phyloP scores from a whole-genome alignment of 2,113 vertebrate genomes.

The Athene cunicularia region DNA sequence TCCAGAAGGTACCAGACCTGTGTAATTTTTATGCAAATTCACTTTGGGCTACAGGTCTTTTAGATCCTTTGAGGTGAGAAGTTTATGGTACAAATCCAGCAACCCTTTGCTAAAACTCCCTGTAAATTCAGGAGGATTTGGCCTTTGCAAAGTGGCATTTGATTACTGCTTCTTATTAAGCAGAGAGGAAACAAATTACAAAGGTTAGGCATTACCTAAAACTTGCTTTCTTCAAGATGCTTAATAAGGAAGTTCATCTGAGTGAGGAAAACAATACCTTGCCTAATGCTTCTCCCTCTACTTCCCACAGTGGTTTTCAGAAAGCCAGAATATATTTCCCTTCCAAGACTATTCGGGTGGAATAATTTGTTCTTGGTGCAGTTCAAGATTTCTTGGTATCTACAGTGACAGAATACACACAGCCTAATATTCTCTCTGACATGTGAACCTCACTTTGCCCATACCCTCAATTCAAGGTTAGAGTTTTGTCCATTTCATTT shows the following conservation, averaged over 20 bases:
- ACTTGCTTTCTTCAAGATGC: neutral
- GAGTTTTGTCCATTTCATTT: neutral
- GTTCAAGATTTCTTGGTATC: neutral
- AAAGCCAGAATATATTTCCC: neutral
- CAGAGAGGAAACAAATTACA: neutral
- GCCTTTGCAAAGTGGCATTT: neutral
- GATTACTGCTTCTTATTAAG: neutral
- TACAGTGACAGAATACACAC: neutral
- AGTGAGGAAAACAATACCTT: neutral
- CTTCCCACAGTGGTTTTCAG: neutral
- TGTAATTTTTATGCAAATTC: neutral
- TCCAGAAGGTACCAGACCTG: neutral
- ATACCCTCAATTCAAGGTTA: neutral
- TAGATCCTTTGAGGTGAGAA: neutral
- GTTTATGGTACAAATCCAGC: neutral
- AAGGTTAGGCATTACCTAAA: neutral
- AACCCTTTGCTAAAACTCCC: neutral
- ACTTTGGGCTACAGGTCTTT: neutral
- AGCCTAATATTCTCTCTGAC: neutral
- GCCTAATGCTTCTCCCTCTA: neutral
- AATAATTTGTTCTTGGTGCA: neutral
- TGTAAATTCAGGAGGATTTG: neutral
- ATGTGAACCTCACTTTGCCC: neutral
- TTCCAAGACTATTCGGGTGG: neutral
- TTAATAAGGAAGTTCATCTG: neutral